These are phyloP conservation scores for Cantharis lateralis DNA, from an alignment of 2,888 invertebrate genomes.

Conservation along the genomic window DNA sequence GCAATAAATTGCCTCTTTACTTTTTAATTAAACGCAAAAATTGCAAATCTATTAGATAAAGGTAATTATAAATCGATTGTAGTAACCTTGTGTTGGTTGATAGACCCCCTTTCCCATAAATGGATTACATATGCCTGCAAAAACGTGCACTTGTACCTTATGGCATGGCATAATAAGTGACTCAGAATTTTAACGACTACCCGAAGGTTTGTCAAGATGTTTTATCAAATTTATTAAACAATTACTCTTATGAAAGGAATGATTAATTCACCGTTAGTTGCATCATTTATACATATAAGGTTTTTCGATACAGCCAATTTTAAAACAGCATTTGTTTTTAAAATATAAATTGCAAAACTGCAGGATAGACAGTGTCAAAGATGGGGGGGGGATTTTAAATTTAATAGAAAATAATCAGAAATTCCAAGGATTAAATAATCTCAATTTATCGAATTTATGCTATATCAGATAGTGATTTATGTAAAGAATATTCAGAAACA, in stretches of 20 bases:
- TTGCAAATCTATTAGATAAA: not conserved
- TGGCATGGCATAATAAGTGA: slow-evolving; percentile 8
- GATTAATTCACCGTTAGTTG: not conserved
- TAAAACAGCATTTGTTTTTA: not conserved
- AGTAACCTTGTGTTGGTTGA: not conserved
- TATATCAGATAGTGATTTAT: not conserved
- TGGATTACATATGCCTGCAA: not conserved
- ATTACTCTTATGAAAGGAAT: not conserved
- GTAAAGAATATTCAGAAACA: not conserved
- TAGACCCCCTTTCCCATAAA: slow-evolving; percentile 4
- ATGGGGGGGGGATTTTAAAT: not conserved
- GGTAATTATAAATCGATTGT: not conserved
- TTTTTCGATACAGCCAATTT: not conserved
- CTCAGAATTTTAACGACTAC: slow-evolving; percentile 6
- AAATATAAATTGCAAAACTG: not conserved
- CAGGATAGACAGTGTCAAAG: too few species aligned
- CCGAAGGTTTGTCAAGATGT: not conserved
- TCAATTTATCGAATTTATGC: not conserved
- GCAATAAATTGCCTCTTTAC: not conserved
- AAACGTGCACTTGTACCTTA: not conserved
- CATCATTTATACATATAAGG: not conserved
- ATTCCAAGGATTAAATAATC: not conserved
- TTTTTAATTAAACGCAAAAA: not conserved
- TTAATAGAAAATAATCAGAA: not conserved
- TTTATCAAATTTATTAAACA: not conserved